Base-by-base conservation (phyloP, 2,888 invertebrate species). In the Drosophila pegasa region DNA sequence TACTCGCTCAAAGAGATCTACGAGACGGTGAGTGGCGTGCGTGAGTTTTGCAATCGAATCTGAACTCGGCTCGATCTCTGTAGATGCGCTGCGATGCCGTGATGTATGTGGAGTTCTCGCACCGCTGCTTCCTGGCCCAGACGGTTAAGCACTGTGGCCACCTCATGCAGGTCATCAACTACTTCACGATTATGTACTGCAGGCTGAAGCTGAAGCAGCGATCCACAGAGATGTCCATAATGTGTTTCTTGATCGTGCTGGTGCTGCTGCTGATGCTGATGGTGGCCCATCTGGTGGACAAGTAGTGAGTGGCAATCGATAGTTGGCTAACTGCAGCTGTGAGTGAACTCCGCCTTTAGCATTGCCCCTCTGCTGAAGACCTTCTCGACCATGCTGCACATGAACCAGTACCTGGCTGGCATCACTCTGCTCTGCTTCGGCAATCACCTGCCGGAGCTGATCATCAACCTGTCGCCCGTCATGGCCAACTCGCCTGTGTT, bases 391-490 rank as follows among this genome's bases (percentile, higher is more conserved):
- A 76, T 65, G 27, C n/a, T 80, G 14, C 27, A 59, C 0, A 71
- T 86, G 77, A 86, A 74, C 22, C 74, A 81, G 33, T 77, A 86
- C 22, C 8, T 81, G 27, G 66, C 87, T 0, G 80, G 87, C 0
- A 57, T 64, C 0, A 74, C 84, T 1, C 14, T 81, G 0, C n/a
- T 83, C 31, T 59, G 64, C 10, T 41, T 83, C 0, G 73, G 74
- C 3, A 80, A 71, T 33, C 33, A 64, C 0, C 16, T 63, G 16
- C 64, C 80, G 0, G 87, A 86, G 3, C 16, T 83, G 0, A 27
- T 83, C 3, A 66, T 68, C n/a, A 77, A 73, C 6, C 7, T 74
- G 0, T 67, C 80, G 78, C 84, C 87, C 63, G 68, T 22, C 27
- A 38, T 0, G 55, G 10, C 31, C 2, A 18, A 86, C 8, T 38